phyloP scores from a whole-genome alignment of 2,113 vertebrate species.

The Hymenochirus boettgeri region DNA sequence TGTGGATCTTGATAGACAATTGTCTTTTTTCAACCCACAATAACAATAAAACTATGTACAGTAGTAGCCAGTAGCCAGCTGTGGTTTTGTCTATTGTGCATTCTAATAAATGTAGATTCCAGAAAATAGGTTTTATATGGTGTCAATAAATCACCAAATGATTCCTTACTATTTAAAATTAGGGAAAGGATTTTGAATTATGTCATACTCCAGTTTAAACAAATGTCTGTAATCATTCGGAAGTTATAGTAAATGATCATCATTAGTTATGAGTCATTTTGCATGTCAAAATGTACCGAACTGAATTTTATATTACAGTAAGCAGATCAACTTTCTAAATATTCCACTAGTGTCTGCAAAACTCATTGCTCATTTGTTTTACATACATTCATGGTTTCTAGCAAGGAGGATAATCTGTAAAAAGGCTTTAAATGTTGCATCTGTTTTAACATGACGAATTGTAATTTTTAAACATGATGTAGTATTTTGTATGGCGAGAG shows the following conservation, averaged over 20 bases:
- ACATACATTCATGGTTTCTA: not conserved
- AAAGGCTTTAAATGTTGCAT: not conserved
- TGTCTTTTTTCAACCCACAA: too few relatives aligned
- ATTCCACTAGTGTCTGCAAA: not conserved
- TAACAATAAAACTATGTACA: too few relatives aligned
- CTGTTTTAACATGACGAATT: too few relatives aligned
- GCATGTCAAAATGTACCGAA: constrained; percentile 9
- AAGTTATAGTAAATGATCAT: constrained; percentile 1
- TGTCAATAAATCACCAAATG: too few relatives aligned
- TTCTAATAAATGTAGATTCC: too few relatives aligned
- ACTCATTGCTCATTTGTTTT: not conserved
- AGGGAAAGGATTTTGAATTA: not conserved
- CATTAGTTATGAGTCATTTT: constrained; percentile 5
- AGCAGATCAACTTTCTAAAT: not conserved
- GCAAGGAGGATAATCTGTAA: not conserved
- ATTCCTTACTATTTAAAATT: not conserved
- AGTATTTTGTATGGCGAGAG: too few relatives aligned
- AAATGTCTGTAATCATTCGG: constrained; percentile 1
- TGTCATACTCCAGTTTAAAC: not conserved
- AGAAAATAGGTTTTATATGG: too few relatives aligned
- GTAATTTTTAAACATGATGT: too few relatives aligned
- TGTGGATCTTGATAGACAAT: too few relatives aligned
- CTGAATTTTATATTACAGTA: not conserved
- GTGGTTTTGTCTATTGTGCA: too few relatives aligned
- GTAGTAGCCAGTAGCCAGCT: too few relatives aligned